A percentile compares a stretch with the other conserved stretches of the same genome.
These are phyloP conservation scores for Mesocentrotus franciscanus DNA, from an alignment of 53 echinoderm and acorn worm species.

Conservation along the genomic window DNA sequence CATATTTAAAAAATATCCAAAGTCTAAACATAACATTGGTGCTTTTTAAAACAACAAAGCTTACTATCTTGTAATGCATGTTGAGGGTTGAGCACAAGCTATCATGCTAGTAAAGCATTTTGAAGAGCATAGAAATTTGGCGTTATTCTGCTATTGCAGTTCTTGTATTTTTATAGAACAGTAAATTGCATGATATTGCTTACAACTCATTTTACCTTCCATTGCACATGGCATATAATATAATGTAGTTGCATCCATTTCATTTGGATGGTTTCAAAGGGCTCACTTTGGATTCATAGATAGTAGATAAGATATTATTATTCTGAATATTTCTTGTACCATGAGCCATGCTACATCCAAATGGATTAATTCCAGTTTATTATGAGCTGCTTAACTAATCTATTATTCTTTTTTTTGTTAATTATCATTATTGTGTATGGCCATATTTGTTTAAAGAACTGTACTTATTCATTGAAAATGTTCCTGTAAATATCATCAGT, in stretches of 20 bases:
- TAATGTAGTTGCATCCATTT: not conserved
- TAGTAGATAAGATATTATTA: not conserved
- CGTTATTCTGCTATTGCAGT: not conserved
- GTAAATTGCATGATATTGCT: not conserved
- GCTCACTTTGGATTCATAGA: not conserved
- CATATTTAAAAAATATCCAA: not conserved
- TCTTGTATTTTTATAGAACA: not conserved
- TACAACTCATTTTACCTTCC: not conserved
- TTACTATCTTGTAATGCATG: not conserved
- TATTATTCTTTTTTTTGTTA: not conserved
- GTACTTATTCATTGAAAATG: constrained; percentile 11
- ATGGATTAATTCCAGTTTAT: not conserved
- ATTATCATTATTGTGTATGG: not conserved
- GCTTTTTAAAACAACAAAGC: not conserved
- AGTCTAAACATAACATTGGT: constrained; percentile 5
- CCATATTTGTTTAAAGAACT: not conserved
- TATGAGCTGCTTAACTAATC: not conserved
- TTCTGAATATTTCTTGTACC: not conserved
- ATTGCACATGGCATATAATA: not conserved
- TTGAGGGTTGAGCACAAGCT: not conserved
- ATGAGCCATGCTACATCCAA: not conserved
- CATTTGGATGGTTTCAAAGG: not conserved
- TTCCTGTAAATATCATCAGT: constrained; percentile 23
- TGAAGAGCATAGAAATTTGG: not conserved
- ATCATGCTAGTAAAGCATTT: not conserved